These are phyloP conservation scores for Lepidocyrtoides sp. DNA, from an alignment of 2,888 invertebrate species.

Conservation along the genomic window DNA sequence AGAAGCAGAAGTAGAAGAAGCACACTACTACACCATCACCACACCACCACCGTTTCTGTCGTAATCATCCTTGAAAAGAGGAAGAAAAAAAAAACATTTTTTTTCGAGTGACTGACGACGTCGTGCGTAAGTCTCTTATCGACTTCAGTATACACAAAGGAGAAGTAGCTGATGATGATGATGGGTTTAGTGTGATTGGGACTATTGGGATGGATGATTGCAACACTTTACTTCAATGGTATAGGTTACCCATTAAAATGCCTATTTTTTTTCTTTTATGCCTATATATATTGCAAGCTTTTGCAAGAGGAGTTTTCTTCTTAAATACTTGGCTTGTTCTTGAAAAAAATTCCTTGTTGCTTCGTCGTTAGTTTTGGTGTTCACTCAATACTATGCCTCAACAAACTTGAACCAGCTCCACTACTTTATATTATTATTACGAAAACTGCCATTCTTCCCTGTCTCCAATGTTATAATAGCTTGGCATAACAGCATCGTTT, in stretches of 20 bases:
- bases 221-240: no score
- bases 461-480: no score
- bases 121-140: constrained; percentile 45
- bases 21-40: no score
- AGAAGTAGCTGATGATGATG: constrained; percentile 5
- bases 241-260: not conserved
- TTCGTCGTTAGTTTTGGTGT: no score
- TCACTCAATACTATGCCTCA: not conserved
- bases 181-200: constrained; percentile 9
- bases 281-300: not conserved
- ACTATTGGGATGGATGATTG: not conserved
- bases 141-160: constrained; percentile 26
- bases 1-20: no score
- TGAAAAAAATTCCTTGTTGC: constrained; percentile 49
- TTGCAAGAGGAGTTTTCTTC: not conserved
- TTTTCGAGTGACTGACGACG: constrained; percentile 21
- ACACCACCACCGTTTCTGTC: not conserved
- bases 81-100: not conserved
- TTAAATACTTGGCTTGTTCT: constrained; percentile 6
- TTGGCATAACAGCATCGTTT: not conserved
- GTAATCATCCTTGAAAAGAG: constrained; percentile 40
- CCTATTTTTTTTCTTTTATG: not conserved
- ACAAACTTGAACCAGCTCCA: constrained; percentile 1
- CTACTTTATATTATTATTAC: no score
- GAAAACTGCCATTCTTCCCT: no score